Evolutionary conservation across 35 echinoderm and acorn worm species (phyloP), one percentile per base, ranked within the genome.

Genomic region (Holothuria glaberrima): DNA sequence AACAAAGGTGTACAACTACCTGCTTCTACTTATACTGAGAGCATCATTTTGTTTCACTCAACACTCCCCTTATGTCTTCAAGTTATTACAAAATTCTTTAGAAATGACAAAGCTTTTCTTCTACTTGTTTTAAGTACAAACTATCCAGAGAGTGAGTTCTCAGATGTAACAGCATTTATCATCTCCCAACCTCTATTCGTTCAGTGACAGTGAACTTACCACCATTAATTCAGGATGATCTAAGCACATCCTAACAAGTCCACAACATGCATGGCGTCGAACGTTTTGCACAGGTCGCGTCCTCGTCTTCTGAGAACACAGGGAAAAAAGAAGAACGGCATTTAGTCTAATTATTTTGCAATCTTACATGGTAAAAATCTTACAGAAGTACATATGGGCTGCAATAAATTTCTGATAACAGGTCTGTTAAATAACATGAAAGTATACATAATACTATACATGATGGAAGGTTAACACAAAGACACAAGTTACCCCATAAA

Each of bases 291-390:
- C 96, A 66, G 96, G 91, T 93, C 96, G 96, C 29, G 93, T 98
- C 90, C 96, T 98, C 73, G 96, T 98, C 93, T 98, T 98, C 96
- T 98, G 89, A 98, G 91, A 92, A 97, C 78, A 97, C 73, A 97
- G 74, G 88, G 65, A 92, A 88, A 77, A 89, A 83, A 75, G 72
- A 22, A 75, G 72, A 75, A 44, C 36, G 79, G 48, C 79, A 83
- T 57, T 83, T 32, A 83, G 26, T 83, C 72, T 44, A 75, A 27
- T 67, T 67, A 67, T 67, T 67, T 24, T 67, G 4, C 4, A 16
- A 16, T 24, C 63, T 24, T 6, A 4, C 21, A 67, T 16, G 6
- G 29, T n/a, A n/a, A n/a, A n/a, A n/a, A n/a, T n/a, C n/a, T n/a
- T n/a, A n/a, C n/a, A n/a, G n/a, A n/a, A n/a, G n/a, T n/a, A n/a